Conservation (phyloP, 1,140 invertebrate genomes). For the Musca vetustissima region DNA sequence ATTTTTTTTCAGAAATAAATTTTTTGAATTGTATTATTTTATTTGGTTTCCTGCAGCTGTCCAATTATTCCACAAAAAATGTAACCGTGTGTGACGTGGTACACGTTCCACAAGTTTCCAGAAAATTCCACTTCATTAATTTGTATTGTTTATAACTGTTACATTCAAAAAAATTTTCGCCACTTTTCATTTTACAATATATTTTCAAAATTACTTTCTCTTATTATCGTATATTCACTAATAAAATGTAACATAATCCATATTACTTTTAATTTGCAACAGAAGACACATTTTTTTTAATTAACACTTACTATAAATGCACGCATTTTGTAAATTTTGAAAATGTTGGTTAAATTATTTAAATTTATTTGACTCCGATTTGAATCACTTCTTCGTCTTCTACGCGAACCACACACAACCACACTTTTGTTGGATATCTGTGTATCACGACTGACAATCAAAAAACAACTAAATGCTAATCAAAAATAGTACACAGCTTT, state of each 20-base stretch:
- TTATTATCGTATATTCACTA: not conserved
- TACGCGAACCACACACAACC: not conserved
- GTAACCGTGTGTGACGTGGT: too few relatives aligned
- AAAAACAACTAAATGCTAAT: slow-evolving; percentile 54
- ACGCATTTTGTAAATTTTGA: slow-evolving; percentile 39
- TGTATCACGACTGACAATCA: slow-evolving; percentile 39
- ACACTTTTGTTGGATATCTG: slow-evolving; percentile 4
- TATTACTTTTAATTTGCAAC: not conserved
- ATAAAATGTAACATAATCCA: not conserved
- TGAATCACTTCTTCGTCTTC: slow-evolving; percentile 1
- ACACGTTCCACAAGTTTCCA: too few relatives aligned
- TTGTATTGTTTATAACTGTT: too few relatives aligned
- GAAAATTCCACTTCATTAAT: too few relatives aligned
- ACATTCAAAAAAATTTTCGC: too few relatives aligned
- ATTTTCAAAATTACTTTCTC: not conserved
- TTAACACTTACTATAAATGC: slow-evolving; percentile 44
- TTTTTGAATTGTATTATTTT: too few relatives aligned
- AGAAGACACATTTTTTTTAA: not conserved
- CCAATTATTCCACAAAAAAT: too few relatives aligned
- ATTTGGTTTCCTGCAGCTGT: too few relatives aligned
- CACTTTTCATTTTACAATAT: not conserved
- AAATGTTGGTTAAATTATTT: not conserved
- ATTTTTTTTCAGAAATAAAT: too few relatives aligned
- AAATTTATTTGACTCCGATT: not conserved
- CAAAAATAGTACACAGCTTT: slow-evolving; percentile 41